Conservation (phyloP, 2,888 invertebrate species). For the Cremastinae sp. region DNA sequence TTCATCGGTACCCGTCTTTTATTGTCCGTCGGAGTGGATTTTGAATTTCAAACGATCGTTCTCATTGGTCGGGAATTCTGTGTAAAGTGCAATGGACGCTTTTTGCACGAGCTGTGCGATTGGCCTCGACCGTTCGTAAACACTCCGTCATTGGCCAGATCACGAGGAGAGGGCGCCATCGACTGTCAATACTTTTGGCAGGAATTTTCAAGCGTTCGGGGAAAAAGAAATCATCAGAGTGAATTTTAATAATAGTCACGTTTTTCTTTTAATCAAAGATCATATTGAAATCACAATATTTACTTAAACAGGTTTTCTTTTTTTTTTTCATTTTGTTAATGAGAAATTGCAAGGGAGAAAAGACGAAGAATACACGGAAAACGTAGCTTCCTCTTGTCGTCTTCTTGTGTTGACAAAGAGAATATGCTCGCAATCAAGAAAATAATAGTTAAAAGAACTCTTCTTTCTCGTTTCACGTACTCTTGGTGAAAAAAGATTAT, state of each 20-base stretch:
- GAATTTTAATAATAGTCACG: conserved; percentile 44
- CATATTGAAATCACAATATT: conserved; percentile 73
- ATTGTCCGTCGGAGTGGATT: conserved; percentile 63
- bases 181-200: background rate
- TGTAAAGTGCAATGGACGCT: background rate
- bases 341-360: conserved; percentile 48
- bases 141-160: background rate
- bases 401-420: conserved; percentile 40
- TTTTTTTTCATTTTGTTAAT: conserved; percentile 53
- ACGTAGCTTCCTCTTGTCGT: conserved; percentile 15
- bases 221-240: too few species aligned
- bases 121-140: too few species aligned
- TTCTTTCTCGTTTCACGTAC: conserved; percentile 34
- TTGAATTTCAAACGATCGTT: conserved; percentile 64
- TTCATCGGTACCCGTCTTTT: conserved; percentile 72
- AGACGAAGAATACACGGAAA: conserved; percentile 33
- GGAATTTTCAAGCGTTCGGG: background rate
- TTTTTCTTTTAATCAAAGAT: conserved; percentile 69
- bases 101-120: too few species aligned
- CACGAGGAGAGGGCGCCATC: background rate
- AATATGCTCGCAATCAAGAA: conserved; percentile 40
- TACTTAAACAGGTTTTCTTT: conserved; percentile 62
- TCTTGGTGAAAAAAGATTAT: conserved; percentile 33
- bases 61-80: conserved; percentile 64
- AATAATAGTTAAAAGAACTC: conserved; percentile 27